These are phyloP conservation scores for Boulengeromyrus knoepffleri DNA, from an alignment of 2,113 vertebrate genomes.

Conservation along the genomic window DNA sequence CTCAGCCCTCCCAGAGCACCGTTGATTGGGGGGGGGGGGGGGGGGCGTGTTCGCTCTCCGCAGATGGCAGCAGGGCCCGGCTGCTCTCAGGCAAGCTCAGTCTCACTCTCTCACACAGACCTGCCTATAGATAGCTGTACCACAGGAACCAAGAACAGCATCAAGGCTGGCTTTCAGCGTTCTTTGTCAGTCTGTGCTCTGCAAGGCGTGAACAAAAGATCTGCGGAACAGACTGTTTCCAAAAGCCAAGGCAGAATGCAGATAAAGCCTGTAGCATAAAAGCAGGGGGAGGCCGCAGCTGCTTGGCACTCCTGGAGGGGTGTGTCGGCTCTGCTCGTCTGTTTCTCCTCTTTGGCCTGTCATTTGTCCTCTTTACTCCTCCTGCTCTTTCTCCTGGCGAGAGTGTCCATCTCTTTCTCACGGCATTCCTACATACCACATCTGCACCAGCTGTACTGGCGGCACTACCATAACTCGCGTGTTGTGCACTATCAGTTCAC, in stretches of 20 bases:
- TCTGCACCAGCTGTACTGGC: not conserved
- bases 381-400: not conserved
- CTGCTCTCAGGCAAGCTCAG: not conserved
- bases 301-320: not conserved
- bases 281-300: not conserved
- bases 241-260: not conserved
- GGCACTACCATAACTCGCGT: not conserved
- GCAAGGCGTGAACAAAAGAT: not conserved
- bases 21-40: not conserved
- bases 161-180: not conserved
- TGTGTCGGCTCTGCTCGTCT: not conserved
- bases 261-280: not conserved
- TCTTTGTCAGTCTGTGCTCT: not conserved
- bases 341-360: not conserved
- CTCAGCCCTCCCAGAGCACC: not conserved
- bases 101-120: not conserved
- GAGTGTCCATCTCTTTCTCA: not conserved
- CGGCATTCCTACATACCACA: not conserved
- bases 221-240: not conserved
- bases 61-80: not conserved
- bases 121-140: not conserved
- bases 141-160: not conserved
- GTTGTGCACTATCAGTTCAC: not conserved
- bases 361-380: not conserved
- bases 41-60: not conserved